These are phyloP conservation scores for Ceratina australensis DNA, from an alignment of 1,140 invertebrate genomes.

Conservation along the genomic window DNA sequence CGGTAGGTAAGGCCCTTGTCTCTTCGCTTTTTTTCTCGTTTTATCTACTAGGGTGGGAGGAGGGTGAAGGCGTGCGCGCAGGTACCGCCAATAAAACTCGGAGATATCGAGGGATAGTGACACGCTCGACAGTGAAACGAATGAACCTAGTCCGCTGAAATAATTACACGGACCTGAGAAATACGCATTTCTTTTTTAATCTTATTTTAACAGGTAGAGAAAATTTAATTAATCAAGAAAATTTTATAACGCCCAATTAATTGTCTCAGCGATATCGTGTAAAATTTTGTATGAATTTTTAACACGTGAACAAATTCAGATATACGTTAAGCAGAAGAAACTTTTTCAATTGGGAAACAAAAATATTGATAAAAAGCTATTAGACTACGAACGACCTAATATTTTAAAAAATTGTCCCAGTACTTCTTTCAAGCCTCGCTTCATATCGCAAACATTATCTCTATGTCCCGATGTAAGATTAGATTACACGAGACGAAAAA, in stretches of 20 bases:
- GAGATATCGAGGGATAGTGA: slow-evolving; percentile 36
- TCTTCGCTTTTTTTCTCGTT: slow-evolving; percentile 39
- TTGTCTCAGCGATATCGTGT: too few relatives aligned
- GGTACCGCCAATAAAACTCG: slow-evolving; percentile 71
- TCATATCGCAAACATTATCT: too few relatives aligned
- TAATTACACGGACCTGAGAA: slow-evolving; percentile 35
- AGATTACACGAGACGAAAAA: background rate
- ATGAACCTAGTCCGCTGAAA: slow-evolving; percentile 25
- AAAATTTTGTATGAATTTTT: too few relatives aligned
- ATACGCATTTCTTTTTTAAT: background rate
- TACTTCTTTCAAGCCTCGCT: too few relatives aligned
- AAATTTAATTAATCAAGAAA: background rate
- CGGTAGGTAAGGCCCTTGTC: slow-evolving; percentile 65
- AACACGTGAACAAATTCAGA: too few relatives aligned
- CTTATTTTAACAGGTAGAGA: background rate
- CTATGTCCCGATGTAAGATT: background rate
- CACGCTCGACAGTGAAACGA: slow-evolving; percentile 34
- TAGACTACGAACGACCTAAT: too few relatives aligned
- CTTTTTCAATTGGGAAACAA: too few relatives aligned
- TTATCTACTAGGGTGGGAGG: slow-evolving; percentile 5
- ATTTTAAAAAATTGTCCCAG: too few relatives aligned
- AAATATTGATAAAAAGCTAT: too few relatives aligned
- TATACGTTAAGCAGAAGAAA: too few relatives aligned
- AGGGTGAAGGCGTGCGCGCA: slow-evolving; percentile 13
- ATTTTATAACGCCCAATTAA: too few relatives aligned